Evolutionary conservation across 2,888 invertebrate genomes (phyloP), one percentile per base, ranked within the genome.

Genomic region (Orchestes rusci): DNA sequence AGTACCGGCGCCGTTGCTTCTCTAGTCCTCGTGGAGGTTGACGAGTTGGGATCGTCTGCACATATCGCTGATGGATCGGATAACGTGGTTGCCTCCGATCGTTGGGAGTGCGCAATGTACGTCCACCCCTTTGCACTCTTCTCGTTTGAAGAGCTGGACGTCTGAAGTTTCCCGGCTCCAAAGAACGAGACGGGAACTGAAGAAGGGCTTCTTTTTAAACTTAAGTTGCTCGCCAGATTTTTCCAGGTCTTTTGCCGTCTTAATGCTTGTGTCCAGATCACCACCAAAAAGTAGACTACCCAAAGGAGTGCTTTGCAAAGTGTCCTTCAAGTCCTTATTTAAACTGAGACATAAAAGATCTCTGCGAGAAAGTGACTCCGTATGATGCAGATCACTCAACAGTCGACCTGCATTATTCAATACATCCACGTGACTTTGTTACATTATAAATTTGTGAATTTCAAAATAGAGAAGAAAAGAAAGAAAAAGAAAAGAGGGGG

Each of bases 351-450:
- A 4, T 8, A 35, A 20, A n/a, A 34, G 16, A 2, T 39, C 29
- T 4, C 17, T 27, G 4, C 36, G 37, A n/a, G 43, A 43, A 8
- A 38, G 3, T 16, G 43, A 43, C 16, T 43, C 43, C 5, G 31
- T 38, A 31, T 38, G 38, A 30, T 35, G 35, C 2, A 43, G 16
- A 35, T 43, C 38, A 7, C 38, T 29, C n/a, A 43, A 32, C 18
- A 43, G 32, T 12, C 32, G 38, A 31, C 38, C 43, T 23, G 32
- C 43, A 38, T 37, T 38, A 12, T n/a, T n/a, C n/a, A n/a, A n/a
- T n/a, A n/a, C n/a, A n/a, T n/a, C n/a, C n/a, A n/a, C n/a, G n/a
- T n/a, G n/a, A n/a, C n/a, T n/a, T n/a, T n/a, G n/a, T n/a, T n/a
- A n/a, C n/a, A n/a, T n/a, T n/a, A n/a, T n/a, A n/a, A n/a, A n/a